Evolutionary conservation across 2,888 invertebrate genomes (phyloP).

Genomic region (Drosophila hamatofila): DNA sequence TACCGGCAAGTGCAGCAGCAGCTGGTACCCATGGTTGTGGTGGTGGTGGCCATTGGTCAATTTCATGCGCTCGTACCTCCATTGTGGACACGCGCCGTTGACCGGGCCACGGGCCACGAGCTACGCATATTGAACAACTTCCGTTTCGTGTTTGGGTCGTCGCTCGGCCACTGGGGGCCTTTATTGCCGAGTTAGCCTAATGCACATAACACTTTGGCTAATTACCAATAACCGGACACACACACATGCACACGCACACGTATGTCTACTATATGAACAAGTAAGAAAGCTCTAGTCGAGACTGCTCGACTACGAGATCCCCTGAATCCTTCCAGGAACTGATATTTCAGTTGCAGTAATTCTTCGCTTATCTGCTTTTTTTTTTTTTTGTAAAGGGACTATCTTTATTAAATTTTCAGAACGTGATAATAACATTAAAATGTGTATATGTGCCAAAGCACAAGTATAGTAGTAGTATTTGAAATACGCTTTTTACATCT

Average conservation of each 20-base stretch:
- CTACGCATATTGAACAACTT: slow-evolving; percentile 76
- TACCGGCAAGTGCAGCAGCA: slow-evolving; percentile 11
- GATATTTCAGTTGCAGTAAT: too few species aligned
- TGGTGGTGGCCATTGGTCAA: slow-evolving; percentile 45
- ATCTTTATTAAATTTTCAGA: too few species aligned
- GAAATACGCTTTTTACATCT: too few species aligned
- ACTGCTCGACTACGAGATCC: too few species aligned
- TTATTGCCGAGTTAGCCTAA: slow-evolving; percentile 72
- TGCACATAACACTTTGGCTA: slow-evolving; percentile 73
- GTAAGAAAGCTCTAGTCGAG: too few species aligned
- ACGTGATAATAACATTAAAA: too few species aligned
- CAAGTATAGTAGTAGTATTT: too few species aligned
- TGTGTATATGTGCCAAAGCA: too few species aligned
- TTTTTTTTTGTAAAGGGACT: too few species aligned
- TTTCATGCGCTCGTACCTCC: slow-evolving; percentile 73
- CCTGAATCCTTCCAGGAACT: too few species aligned
- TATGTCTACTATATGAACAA: not conserved
- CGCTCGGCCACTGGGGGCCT: slow-evolving; percentile 27
- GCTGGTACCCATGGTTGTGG: too few species aligned
- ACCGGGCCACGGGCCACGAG: slow-evolving; percentile 43
- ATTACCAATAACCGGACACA: slow-evolving; percentile 55
- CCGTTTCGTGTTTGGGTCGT: slow-evolving; percentile 49
- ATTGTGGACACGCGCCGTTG: slow-evolving; percentile 50
- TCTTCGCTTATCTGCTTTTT: too few species aligned
- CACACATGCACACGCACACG: not conserved